These are phyloP conservation scores for Scolanthus callimorphus DNA, from an alignment of 92 coral and sea anemone species.

Conservation along the genomic window DNA sequence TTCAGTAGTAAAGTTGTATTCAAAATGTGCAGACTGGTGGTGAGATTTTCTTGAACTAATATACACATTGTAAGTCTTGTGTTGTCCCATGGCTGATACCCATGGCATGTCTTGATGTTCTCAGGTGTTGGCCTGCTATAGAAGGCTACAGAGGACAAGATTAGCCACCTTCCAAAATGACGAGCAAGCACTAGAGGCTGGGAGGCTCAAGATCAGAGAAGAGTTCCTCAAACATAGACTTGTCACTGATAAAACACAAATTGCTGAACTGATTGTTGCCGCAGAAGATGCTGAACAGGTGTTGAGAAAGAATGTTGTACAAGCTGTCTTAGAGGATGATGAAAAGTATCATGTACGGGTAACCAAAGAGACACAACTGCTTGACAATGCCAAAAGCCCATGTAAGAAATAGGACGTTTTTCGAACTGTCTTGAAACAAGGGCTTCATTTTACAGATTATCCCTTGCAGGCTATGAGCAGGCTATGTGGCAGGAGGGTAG, in stretches of 20 bases:
- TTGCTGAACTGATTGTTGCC: slow-evolving; percentile 61
- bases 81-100: too few relatives aligned
- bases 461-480: too few relatives aligned
- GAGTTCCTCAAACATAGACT: slow-evolving; percentile 70
- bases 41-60: too few relatives aligned
- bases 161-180: slow-evolving; percentile 77
- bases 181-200: slow-evolving; percentile 65
- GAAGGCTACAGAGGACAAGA: slow-evolving; percentile 76
- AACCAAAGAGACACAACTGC: slow-evolving; percentile 66
- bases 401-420: slow-evolving; percentile 14
- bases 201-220: slow-evolving; percentile 60
- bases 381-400: slow-evolving; percentile 81
- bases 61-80: too few relatives aligned
- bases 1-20: too few relatives aligned
- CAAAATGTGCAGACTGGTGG: too few relatives aligned
- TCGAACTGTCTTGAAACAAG: too few relatives aligned
- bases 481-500: too few relatives aligned
- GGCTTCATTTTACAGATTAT: too few relatives aligned
- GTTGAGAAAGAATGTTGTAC: slow-evolving; percentile 75
- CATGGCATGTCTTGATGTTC: too few relatives aligned
- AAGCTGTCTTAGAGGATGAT: slow-evolving; percentile 66
- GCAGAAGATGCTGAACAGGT: slow-evolving; percentile 81
- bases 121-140: slow-evolving; percentile 87
- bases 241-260: slow-evolving; percentile 65
- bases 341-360: slow-evolving; percentile 50